Evolutionary conservation across 2,797 vertebrate species (phyloP), one percentile per base, ranked within the genome.

Genomic region (Sebastolobus altivelis): DNA sequence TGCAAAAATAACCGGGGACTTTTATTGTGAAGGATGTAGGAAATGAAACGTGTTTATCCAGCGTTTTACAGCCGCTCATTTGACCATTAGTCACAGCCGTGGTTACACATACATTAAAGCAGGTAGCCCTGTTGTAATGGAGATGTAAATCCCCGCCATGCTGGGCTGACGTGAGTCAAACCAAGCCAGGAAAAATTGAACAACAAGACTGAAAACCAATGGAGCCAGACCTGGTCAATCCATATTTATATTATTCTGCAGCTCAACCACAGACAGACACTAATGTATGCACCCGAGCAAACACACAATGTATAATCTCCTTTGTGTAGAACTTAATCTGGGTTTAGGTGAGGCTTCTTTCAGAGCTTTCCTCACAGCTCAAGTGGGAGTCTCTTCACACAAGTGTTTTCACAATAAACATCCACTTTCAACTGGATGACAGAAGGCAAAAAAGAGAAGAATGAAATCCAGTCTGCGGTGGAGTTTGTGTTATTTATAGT

Each of bases 401-500:
- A 22, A 54, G 56, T 63, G 69, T 72, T 87, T 86, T 87, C 84
- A 87, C 75, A 90, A 81, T 71, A 87, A 89, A 86, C 79, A 66
- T 76, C 69, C 59, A 70, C 65, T 55, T 82, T 75, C 66, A 83
- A 76, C 22, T 35, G 60, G 33, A 69, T 65, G 82, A 80, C 12
- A 29, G 77, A 6, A 14, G 68, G 40, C 46, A 63, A 52, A 65
- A 78, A 78, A 18, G 40, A 75, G 52, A 74, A 72, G 82, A 86
- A 86, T 40, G 46, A 79, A 67, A 79, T 61, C 49, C 70, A 71
- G 83, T 38, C 77, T 88, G 92, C 11, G 56, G 86, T 73, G 55
- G 13, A 22, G 37, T 74, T 73, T 72, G 81, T 82, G 80, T 93
- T 59, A 87, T 90, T 89, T 84, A 86, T 90, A 92, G 88, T 27